Percentiles rank a stretch among this genome's conserved stretches.
phyloP scores from a whole-genome alignment of 2,888 invertebrate species.

The Acrocera orbiculus region DNA sequence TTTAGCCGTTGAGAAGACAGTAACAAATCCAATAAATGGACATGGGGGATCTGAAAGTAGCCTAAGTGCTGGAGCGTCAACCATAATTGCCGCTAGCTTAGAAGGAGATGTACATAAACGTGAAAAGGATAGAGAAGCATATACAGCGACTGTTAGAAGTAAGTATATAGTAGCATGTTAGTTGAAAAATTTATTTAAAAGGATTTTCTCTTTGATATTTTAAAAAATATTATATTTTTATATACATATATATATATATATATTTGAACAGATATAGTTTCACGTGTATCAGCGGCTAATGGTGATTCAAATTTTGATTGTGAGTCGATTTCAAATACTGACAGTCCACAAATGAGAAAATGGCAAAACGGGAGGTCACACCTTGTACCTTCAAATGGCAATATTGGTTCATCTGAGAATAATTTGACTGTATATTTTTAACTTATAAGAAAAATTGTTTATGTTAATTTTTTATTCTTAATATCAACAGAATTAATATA shows the following conservation, averaged over 20 bases:
- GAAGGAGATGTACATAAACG: constrained; percentile 30
- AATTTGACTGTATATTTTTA: constrained; percentile 42
- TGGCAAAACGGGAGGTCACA: constrained; percentile 21
- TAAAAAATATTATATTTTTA: neutral
- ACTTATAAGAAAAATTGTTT: no score
- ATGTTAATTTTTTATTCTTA: no score
- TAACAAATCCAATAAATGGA: constrained; percentile 26
- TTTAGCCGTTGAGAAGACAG: no score
- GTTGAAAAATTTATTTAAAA: no score
- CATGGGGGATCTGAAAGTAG: constrained; percentile 36
- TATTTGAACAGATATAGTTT: constrained; percentile 31
- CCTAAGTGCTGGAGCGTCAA: constrained; percentile 39
- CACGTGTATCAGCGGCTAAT: constrained; percentile 28
- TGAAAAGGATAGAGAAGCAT: constrained; percentile 25
- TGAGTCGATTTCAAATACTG: constrained; percentile 21
- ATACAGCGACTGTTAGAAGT: constrained; percentile 42
- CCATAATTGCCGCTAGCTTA: constrained; percentile 38
- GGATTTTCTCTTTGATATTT: neutral
- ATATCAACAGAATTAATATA: no score
- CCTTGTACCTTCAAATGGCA: constrained; percentile 22
- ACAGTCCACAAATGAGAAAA: neutral
- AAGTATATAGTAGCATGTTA: constrained; percentile 15
- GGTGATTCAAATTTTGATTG: constrained; percentile 29
- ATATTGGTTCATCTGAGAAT: constrained; percentile 35
- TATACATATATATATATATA: neutral